Conservation (phyloP, 2,797 vertebrate genomes). For the Enteromius thamalakanensis region DNA sequence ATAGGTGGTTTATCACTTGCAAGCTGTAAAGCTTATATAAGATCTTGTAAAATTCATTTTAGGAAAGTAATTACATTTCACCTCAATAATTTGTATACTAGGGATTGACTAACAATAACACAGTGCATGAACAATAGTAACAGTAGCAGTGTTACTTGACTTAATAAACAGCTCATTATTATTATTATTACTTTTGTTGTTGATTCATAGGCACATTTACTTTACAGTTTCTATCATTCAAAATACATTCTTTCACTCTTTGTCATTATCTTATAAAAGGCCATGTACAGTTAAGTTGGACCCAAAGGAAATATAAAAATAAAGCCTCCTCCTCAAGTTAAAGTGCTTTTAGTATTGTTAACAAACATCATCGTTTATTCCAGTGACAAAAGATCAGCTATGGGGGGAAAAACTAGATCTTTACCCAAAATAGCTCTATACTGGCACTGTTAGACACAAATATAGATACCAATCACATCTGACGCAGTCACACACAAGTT, state of each 20-base stretch:
- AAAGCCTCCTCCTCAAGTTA: slow-evolving; percentile 69
- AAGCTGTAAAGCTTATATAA: background rate
- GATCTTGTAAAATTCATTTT: background rate
- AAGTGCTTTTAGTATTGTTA: slow-evolving; percentile 81
- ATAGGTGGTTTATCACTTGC: background rate
- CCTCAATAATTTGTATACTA: background rate
- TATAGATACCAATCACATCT: slow-evolving; percentile 55
- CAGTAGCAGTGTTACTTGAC: background rate
- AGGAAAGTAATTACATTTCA: background rate
- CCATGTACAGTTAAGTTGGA: slow-evolving; percentile 45
- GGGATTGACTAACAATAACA: background rate
- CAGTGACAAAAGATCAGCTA: slow-evolving; percentile 56
- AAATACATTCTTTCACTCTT: slow-evolving; percentile 26
- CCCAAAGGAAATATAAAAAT: slow-evolving; percentile 62
- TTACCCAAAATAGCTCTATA: slow-evolving; percentile 54
- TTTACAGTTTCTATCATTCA: slow-evolving; percentile 1
- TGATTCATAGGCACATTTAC: background rate
- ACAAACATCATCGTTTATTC: slow-evolving; percentile 55
- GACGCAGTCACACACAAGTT: slow-evolving; percentile 24
- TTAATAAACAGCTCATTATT: background rate
- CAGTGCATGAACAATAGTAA: background rate
- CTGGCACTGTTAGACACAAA: slow-evolving; percentile 63
- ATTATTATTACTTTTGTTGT: background rate
- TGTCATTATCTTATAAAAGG: slow-evolving; percentile 7
- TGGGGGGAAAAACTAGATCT: slow-evolving; percentile 41